phyloP scores from a whole-genome alignment of 2,888 invertebrate species.

The Sycophila texana region DNA sequence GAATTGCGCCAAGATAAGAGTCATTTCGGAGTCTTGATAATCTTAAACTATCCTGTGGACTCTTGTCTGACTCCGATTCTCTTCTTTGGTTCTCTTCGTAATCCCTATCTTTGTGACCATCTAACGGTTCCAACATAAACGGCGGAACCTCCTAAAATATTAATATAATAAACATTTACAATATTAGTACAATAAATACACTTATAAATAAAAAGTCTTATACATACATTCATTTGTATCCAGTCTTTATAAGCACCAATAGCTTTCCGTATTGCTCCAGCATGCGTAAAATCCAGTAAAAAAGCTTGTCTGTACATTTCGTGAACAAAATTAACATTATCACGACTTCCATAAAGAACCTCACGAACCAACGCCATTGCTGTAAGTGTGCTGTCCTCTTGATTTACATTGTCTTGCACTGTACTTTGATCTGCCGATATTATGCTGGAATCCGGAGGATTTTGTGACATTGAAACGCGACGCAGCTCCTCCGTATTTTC shows the following conservation, averaged over 20 bases:
- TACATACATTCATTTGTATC: constrained; percentile 88
- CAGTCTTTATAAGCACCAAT: constrained; percentile 96
- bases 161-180: neutral
- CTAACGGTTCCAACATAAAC: constrained; percentile 84
- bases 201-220: neutral
- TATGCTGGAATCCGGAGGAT: constrained; percentile 68
- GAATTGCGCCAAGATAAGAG: constrained; percentile 90
- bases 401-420: constrained; percentile 66
- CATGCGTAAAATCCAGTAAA: constrained; percentile 91
- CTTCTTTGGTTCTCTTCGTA: constrained; percentile 68
- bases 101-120: constrained; percentile 75
- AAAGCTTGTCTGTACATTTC: constrained; percentile 96
- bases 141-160: constrained; percentile 83
- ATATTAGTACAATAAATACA: neutral
- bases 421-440: constrained; percentile 66
- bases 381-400: constrained; percentile 74
- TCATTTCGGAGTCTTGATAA: constrained; percentile 84
- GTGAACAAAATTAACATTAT: constrained; percentile 95
- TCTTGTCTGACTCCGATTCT: constrained; percentile 68
- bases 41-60: constrained; percentile 71
- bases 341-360: constrained; percentile 90
- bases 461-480: constrained; percentile 74
- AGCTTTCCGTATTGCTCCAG: constrained; percentile 90
- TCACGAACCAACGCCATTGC: constrained; percentile 87
- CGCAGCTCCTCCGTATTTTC: constrained; percentile 74